phyloP scores from a whole-genome alignment of 2,888 invertebrate species.

The Ennomos erosarius region DNA sequence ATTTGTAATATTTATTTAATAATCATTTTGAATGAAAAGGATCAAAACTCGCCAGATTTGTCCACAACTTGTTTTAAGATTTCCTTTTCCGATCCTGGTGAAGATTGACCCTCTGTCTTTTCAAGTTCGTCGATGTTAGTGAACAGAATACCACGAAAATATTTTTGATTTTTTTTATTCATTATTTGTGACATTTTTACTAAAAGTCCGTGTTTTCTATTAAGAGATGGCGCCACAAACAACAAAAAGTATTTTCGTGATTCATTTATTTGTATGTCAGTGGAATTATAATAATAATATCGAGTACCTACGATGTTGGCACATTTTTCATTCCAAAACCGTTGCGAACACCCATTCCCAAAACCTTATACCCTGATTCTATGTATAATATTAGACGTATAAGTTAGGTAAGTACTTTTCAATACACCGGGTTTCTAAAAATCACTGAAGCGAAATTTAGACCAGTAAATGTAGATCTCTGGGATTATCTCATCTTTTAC shows the following conservation, averaged over 20 bases:
- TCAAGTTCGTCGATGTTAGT: background rate
- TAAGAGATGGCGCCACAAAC: conserved; percentile 8
- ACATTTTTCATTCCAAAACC: conserved; percentile 28
- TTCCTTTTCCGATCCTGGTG: background rate
- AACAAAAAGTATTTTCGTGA: conserved; percentile 1
- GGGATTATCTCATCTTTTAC: background rate
- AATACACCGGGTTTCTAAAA: background rate
- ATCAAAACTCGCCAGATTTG: background rate
- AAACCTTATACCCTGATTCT: conserved; percentile 38
- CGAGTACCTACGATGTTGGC: conserved; percentile 32
- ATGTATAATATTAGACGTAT: conserved; percentile 14
- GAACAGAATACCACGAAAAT: conserved; percentile 5
- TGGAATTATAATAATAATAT: conserved; percentile 13
- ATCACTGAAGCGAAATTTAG: conserved; percentile 1
- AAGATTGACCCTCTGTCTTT: background rate
- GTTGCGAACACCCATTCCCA: conserved; percentile 23
- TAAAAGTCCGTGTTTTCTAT: background rate
- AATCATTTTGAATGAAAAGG: too few relatives aligned
- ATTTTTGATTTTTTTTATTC: background rate
- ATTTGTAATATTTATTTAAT: background rate
- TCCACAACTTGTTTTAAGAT: background rate
- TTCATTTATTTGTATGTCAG: background rate
- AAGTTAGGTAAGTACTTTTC: conserved; percentile 6
- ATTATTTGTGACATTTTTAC: too few relatives aligned
- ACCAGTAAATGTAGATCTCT: background rate